Evolutionary conservation across 2,797 vertebrate genomes (phyloP), one percentile per base, ranked within the genome.

Genomic region (Alouatta caraya): DNA sequence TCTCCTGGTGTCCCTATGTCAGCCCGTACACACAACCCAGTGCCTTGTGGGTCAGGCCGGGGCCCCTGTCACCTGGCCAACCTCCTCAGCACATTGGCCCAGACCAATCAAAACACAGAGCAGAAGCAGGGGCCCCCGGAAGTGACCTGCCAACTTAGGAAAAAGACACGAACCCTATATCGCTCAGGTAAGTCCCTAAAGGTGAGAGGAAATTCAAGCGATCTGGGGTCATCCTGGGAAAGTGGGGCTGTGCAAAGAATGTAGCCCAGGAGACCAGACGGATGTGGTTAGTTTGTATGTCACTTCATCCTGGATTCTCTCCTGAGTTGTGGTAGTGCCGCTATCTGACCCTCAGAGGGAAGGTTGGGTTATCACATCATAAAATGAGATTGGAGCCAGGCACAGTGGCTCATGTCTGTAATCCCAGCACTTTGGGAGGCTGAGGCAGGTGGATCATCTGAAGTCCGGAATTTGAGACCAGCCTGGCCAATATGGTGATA

Each of bases 101-200:
- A 93, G 37, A 96, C 57, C 2, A 97, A 33, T 21, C 44, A 22
- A 15, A 95, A 80, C 85, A 67, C 37, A 4, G 48, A 44, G 8
- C 97, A 90, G 48, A 94, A 83, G 14, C 97, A 86, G 39, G 98
- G 88, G 17, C 96, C 98, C 1, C 70, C 52, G 0, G 96, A 98
- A 48, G 98, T 98, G 0, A 98, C 98, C 2, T 98, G 97, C 28
- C 99, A 98, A 0, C 61, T 97, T 59, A 99, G 99, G 98, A 99
- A 99, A 98, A 99, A 99, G 98, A 99, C 99, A 0, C 99, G 99
- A 4, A 99, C 99, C 0, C 99, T 99, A 24, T 99, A 99, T 96
- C 99, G 98, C 50, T 98, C 99, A 85, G 99, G 99, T 99, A 98
- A 98, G 96, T 86, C 24, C n/a, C 2, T 1, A 4, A 12, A 55